Conservation (phyloP, 2,113 vertebrate genomes). For the Megalops atlanticus region DNA sequence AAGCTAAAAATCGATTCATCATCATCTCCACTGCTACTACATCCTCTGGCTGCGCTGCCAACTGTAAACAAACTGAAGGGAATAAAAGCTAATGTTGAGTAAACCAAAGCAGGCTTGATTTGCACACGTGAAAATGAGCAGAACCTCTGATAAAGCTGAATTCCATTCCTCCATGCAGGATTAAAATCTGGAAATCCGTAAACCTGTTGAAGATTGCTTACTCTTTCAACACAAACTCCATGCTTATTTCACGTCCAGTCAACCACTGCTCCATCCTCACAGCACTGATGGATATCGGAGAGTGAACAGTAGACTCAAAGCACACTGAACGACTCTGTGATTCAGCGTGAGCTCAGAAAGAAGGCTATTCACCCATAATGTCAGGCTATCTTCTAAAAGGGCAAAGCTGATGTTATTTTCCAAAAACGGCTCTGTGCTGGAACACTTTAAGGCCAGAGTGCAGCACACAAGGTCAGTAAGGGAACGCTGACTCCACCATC, state of each 20-base stretch:
- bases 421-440: not conserved
- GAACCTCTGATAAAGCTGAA: not conserved
- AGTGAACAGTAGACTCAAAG: conserved; percentile 28
- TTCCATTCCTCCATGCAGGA: not conserved
- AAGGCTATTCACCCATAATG: conserved; percentile 30
- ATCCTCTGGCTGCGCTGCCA: not conserved
- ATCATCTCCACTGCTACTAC: not conserved
- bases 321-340: conserved; percentile 3
- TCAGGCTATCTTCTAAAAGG: conserved; percentile 25
- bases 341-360: conserved; percentile 37
- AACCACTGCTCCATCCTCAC: conserved; percentile 24
- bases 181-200: conserved; percentile 14
- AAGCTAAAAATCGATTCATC: conserved; percentile 5
- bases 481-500: not conserved
- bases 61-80: not conserved
- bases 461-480: not conserved
- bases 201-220: not conserved
- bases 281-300: conserved; percentile 37
- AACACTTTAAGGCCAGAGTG: not conserved
- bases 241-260: conserved; percentile 26
- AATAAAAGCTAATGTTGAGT: not conserved
- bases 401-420: conserved; percentile 9
- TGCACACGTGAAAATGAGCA: conserved; percentile 11
- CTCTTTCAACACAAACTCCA: conserved; percentile 14
- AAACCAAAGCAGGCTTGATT: conserved; percentile 12